Base-by-base conservation (phyloP, 64 coral and sea anemone species). In the Platygyra sinensis region DNA sequence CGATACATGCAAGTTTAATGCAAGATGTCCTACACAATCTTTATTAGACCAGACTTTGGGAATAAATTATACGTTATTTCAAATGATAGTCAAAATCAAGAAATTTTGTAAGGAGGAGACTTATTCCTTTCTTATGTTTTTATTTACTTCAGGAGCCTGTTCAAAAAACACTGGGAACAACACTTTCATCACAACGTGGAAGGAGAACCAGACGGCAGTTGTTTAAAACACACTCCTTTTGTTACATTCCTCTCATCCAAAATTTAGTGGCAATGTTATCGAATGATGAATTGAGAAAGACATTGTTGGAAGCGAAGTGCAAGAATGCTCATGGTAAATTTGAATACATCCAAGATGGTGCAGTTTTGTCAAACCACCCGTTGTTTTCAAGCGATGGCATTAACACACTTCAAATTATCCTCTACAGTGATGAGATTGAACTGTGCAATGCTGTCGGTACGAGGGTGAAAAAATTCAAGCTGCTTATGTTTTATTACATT, bases 361-460 rank as follows among this genome's bases (percentile, higher is more conserved):
- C 15, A 63, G 74, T 78, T 0, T 18, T 63, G 20, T 75, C 29
- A 18, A 77, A 78, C 29, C 72, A 88, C 32, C 72, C n/a, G n/a
- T n/a, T n/a, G n/a, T n/a, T n/a, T 73, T 76, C 22, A 77, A 10
- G 77, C 78, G 42, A 6, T 54, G 22, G 63, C 8, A 36, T 1
- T 18, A 4, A 39, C 32, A 77, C 82, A 49, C 30, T 86, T 5
- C 54, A 92, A 69, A 63, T 92, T 63, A 83, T 77, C 28, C 31
- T 86, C 0, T 92, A 92, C 61, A 71, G 84, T 69, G 90, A 92
- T 77, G 90, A 92, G 30, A 77, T 92, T 19, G 72, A 86, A 78
- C 20, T 92, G 12, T 92, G 71, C 33, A 92, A 92, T 92, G 90
- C 90, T 64, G 55, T 92, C 65, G 90, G 90, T 18, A 85, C 72